phyloP scores from a whole-genome alignment of 2,797 vertebrate species.

The Silurus aristotelis region DNA sequence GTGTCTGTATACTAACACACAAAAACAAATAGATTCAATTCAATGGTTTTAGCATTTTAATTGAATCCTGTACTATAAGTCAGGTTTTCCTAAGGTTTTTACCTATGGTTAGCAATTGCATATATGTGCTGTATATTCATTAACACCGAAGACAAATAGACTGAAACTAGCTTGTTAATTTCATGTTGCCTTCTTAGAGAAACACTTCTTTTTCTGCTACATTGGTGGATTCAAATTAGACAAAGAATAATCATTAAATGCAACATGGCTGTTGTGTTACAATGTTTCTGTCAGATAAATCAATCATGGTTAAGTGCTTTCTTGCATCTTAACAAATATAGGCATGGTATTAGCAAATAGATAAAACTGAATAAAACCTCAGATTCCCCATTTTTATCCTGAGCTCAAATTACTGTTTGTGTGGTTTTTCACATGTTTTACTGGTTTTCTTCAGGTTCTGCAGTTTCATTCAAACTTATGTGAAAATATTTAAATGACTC shows the following conservation, averaged over 20 bases:
- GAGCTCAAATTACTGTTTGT: neutral
- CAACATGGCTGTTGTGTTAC: neutral
- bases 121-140: neutral
- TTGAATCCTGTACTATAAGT: neutral
- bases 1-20: neutral
- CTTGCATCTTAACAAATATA: slow-evolving; percentile 8
- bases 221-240: neutral
- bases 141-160: neutral
- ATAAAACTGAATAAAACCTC: neutral
- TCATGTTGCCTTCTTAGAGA: neutral
- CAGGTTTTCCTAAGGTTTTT: neutral
- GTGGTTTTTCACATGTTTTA: neutral
- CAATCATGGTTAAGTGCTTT: slow-evolving; percentile 30
- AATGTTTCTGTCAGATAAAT: slow-evolving; percentile 26
- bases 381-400: neutral
- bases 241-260: slow-evolving; percentile 19
- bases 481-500: neutral
- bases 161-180: neutral
- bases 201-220: neutral
- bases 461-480: neutral
- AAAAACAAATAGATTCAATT: too few species aligned
- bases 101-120: neutral
- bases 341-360: slow-evolving; percentile 5
- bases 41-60: neutral
- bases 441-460: neutral